Evolutionary conservation across 2,888 invertebrate species (phyloP).

Genomic region (Watsonalla binaria): DNA sequence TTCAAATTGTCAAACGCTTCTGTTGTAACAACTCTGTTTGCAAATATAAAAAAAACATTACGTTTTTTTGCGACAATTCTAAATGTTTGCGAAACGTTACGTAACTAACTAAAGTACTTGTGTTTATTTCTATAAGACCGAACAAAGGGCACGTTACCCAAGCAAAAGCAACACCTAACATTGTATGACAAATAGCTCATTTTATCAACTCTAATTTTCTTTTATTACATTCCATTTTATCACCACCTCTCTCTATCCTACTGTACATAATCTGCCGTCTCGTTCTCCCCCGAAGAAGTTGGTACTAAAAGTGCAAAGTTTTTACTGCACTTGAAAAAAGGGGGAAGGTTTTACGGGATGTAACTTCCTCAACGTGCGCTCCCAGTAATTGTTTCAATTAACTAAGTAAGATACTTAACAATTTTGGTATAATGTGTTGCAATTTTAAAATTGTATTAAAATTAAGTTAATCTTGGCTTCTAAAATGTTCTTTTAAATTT

Average conservation of each 20-base stretch:
- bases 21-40: too few relatives aligned
- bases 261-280: slow-evolving; percentile 21
- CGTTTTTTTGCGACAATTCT: too few relatives aligned
- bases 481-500: too few relatives aligned
- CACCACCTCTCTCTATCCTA: slow-evolving; percentile 20
- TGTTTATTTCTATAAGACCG: background rate
- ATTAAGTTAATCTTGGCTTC: too few relatives aligned
- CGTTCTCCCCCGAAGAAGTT: slow-evolving; percentile 23
- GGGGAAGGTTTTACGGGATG: slow-evolving; percentile 25
- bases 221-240: slow-evolving; percentile 27
- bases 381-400: slow-evolving; percentile 56
- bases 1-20: too few relatives aligned
- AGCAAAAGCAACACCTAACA: slow-evolving; percentile 25
- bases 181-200: slow-evolving; percentile 38
- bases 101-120: background rate
- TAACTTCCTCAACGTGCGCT: slow-evolving; percentile 38
- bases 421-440: slow-evolving; percentile 14
- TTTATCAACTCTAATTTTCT: slow-evolving; percentile 40
- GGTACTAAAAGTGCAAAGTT: slow-evolving; percentile 37
- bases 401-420: slow-evolving; percentile 36
- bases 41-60: too few relatives aligned
- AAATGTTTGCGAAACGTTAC: background rate
- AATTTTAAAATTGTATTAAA: background rate
- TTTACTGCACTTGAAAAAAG: slow-evolving; percentile 43
- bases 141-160: background rate